Evolutionary conservation across 1,140 invertebrate species (phyloP).

Genomic region (Argopecten irradians): DNA sequence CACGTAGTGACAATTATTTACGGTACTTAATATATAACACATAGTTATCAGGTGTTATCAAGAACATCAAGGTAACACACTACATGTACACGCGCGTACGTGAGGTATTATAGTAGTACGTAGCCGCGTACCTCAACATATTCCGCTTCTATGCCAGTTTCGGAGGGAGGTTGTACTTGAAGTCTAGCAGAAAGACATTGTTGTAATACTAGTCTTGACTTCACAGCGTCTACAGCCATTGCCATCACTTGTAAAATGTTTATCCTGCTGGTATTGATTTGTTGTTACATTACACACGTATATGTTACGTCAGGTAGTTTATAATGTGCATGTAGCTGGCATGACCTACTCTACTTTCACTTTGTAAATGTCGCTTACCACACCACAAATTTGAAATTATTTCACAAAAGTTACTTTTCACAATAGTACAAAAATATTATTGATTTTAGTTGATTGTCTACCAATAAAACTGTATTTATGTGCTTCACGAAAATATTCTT

Average conservation of each 20-base stretch:
- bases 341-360: neutral
- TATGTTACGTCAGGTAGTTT: slow-evolving; percentile 1
- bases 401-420: too few species aligned
- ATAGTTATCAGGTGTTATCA: too few species aligned
- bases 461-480: too few species aligned
- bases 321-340: neutral
- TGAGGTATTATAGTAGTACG: too few species aligned
- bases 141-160: slow-evolving; percentile 50
- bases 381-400: neutral
- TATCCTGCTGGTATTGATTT: neutral
- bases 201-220: slow-evolving; percentile 59
- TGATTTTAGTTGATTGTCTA: too few species aligned
- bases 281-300: slow-evolving; percentile 21
- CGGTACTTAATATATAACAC: too few species aligned
- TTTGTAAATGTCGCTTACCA: neutral
- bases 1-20: too few species aligned
- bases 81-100: too few species aligned
- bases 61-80: too few species aligned
- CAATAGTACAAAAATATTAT: too few species aligned
- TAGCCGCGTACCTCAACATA: slow-evolving; percentile 61
- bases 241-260: slow-evolving; percentile 7
- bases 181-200: slow-evolving; percentile 68
- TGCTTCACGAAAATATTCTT: too few species aligned
- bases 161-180: slow-evolving; percentile 59
- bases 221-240: slow-evolving; percentile 28